Base-by-base conservation (phyloP, 2,888 invertebrate genomes). In the Campaea margaritaria region DNA sequence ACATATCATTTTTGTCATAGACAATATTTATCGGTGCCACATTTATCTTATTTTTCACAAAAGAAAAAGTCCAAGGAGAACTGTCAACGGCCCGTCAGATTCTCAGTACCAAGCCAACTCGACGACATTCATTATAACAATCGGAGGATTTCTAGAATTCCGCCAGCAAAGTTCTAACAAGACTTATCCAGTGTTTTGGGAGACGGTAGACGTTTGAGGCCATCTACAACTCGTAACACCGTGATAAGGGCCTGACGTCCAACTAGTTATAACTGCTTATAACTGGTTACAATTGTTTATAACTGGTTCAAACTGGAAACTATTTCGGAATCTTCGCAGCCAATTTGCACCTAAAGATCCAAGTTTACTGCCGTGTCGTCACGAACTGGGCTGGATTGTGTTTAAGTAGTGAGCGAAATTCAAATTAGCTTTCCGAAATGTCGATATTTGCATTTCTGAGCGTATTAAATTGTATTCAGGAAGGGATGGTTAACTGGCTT, bases 341-440 rank as follows among this genome's bases (percentile, higher is more conserved):
- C 42, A 42, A 51, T 51, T 51, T 42, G 50, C 42, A 50, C 50
- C 50, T 50, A 50, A 41, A 50, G 28, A 50, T 42, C 41, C 9
- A 50, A 50, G 42, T 50, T 48, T 50, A 50, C n/a, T 15, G 31
- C 9, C 48, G 14, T 48, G 39, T 50, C 31, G 13, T 31, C 41
- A 31, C 15, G 42, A 50, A 41, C 42, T 50, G 28, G 15, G 27
- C 39, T 39, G 38, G 21, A 12, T 39, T 27, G 28, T 46, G 27
- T 48, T 39, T 48, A 27, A 50, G 28, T 42, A n/a, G 49, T 1
- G 34, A 28, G 31, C 14, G 15, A 28, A 50, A 50, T 42, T 41
- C 41, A n/a, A 42, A 49, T 49, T 41, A 39, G 39, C 12, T 41
- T 28, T 38, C 8, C 7, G 48, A 45, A 31, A 14, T 16, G 16